Percentiles rank a stretch among this genome's conserved stretches.
Conservation (phyloP, 1,140 invertebrate genomes). For the Pinna nobilis region DNA sequence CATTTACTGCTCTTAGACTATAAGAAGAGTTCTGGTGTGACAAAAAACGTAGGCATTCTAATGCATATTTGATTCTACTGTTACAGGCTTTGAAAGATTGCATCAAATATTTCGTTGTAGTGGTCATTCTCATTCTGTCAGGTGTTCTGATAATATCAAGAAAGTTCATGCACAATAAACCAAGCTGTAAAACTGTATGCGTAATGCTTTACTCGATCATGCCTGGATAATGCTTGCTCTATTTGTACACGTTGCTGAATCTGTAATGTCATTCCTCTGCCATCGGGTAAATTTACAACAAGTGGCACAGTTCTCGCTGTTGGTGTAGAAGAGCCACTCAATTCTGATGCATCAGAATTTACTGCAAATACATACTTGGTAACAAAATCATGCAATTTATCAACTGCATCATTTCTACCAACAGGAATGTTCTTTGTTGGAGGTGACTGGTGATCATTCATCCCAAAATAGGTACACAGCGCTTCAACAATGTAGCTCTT, state of each 20-base stretch:
- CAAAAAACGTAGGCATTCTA: conserved; percentile 10
- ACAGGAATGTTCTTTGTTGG: conserved; percentile 3
- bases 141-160: background rate
- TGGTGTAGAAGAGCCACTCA: too few relatives aligned
- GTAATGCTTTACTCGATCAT: background rate
- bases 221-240: background rate
- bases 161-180: background rate
- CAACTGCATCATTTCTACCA: background rate
- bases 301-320: too few relatives aligned
- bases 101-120: conserved; percentile 4
- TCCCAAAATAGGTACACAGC: conserved; percentile 8
- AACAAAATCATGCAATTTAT: too few relatives aligned
- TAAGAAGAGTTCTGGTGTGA: background rate
- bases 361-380: too few relatives aligned
- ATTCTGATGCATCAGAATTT: too few relatives aligned
- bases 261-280: background rate
- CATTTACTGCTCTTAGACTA: background rate
- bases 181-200: background rate
- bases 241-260: conserved; percentile 5
- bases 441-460: conserved; percentile 5
- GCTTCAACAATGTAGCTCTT: conserved; percentile 20
- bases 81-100: conserved; percentile 3
- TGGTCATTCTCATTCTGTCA: background rate
- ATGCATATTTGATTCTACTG: conserved; percentile 13
- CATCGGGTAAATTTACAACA: conserved; percentile 1